Conservation (phyloP, 1,140 invertebrate genomes). For the Stegodyphus dumicola region DNA sequence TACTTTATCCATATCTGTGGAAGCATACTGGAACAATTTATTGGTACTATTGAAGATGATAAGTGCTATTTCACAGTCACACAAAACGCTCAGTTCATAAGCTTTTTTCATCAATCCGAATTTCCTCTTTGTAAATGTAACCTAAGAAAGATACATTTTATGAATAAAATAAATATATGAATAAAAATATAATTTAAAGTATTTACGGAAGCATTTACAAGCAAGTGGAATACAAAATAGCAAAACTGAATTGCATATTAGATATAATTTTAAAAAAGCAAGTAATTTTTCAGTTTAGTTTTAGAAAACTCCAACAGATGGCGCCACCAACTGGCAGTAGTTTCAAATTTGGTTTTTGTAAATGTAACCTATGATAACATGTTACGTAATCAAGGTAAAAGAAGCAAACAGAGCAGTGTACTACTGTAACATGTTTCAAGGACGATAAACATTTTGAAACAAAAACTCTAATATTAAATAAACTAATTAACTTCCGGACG, state of each 20-base stretch:
- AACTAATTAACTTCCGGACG: too few relatives aligned
- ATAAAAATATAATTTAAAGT: background rate
- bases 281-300: background rate
- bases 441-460: too few relatives aligned
- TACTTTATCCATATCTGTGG: slow-evolving; percentile 99
- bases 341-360: too few relatives aligned
- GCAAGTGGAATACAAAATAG: background rate
- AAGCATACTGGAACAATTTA: slow-evolving; percentile 99
- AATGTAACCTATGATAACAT: too few relatives aligned
- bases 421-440: too few relatives aligned
- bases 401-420: too few relatives aligned
- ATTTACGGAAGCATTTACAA: background rate
- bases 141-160: slow-evolving; percentile 74
- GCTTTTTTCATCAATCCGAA: slow-evolving; percentile 99
- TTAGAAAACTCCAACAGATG: background rate
- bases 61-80: slow-evolving; percentile 99
- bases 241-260: background rate
- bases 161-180: background rate
- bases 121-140: slow-evolving; percentile 99
- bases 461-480: too few relatives aligned
- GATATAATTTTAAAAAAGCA: background rate
- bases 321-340: background rate
- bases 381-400: too few relatives aligned
- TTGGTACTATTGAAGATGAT: slow-evolving; percentile 99
- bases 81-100: slow-evolving; percentile 97